phyloP scores from a whole-genome alignment of 2,888 invertebrate species.

The Zeuzera pyrina region DNA sequence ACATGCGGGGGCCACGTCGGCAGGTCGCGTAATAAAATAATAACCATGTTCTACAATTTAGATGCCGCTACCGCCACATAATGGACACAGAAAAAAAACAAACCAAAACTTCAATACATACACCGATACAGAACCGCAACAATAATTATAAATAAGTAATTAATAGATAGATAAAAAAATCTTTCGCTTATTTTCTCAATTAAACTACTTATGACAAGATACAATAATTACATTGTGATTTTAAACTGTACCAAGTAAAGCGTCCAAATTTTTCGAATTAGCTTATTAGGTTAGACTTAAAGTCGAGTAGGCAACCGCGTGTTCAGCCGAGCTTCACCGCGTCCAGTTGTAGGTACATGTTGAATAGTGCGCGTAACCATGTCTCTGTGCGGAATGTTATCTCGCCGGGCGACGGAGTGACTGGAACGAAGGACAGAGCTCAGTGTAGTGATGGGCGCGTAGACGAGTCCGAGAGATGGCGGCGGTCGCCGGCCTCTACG shows the following conservation, averaged over 20 bases:
- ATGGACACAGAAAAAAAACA: too few species aligned
- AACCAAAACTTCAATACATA: too few species aligned
- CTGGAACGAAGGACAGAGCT: too few species aligned
- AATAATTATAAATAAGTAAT: too few species aligned
- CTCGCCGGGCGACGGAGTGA: too few species aligned
- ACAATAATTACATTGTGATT: slow-evolving; percentile 66
- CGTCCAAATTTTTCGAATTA: slow-evolving; percentile 61
- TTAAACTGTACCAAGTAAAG: slow-evolving; percentile 53
- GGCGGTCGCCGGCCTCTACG: slow-evolving; percentile 85
- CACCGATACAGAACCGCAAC: too few species aligned
- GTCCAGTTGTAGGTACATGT: too few species aligned
- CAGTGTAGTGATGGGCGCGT: slow-evolving; percentile 38
- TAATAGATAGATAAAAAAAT: slow-evolving; percentile 15
- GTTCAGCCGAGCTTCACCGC: slow-evolving; percentile 13
- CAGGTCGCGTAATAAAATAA: too few species aligned
- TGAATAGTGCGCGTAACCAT: slow-evolving; percentile 8
- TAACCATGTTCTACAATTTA: too few species aligned
- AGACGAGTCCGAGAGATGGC: slow-evolving; percentile 72
- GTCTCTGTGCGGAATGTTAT: slow-evolving; percentile 9
- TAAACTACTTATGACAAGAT: slow-evolving; percentile 54
- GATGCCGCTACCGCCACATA: too few species aligned
- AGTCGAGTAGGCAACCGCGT: slow-evolving; percentile 12
- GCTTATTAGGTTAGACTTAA: slow-evolving; percentile 27
- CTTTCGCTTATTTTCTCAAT: slow-evolving; percentile 18
- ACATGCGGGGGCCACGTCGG: too few species aligned